Conservation (phyloP, 2,888 invertebrate genomes). For the Strigamia crassipes region DNA sequence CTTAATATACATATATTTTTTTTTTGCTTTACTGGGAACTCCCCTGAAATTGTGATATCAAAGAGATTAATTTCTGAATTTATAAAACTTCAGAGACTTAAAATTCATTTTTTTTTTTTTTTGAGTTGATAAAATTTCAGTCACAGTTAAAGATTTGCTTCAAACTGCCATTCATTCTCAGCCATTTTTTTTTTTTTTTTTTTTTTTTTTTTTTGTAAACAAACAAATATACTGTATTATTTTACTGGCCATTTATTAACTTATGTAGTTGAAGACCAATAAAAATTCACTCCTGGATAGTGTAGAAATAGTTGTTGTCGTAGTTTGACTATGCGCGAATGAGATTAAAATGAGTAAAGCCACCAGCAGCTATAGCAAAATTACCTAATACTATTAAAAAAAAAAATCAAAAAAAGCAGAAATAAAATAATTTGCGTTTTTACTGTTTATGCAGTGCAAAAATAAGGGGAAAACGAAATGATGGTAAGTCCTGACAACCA, state of each 20-base stretch:
- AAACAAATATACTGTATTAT: neutral
- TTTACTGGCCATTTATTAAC: neutral
- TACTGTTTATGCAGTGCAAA: too few relatives aligned
- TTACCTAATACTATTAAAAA: too few relatives aligned
- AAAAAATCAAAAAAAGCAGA: too few relatives aligned
- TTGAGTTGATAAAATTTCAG: neutral
- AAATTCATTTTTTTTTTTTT: neutral
- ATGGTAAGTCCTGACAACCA: too few relatives aligned
- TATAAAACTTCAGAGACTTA: neutral
- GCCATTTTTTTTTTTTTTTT: too few relatives aligned
- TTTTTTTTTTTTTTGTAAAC: neutral
- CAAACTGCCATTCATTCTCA: neutral
- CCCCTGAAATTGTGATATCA: neutral
- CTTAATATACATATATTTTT: neutral
- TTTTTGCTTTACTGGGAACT: neutral
- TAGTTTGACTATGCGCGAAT: neutral
- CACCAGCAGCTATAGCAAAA: too few relatives aligned
- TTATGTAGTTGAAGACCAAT: neutral
- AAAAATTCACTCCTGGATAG: neutral
- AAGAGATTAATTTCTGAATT: neutral
- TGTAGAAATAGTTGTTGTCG: neutral
- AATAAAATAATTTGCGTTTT: too few relatives aligned
- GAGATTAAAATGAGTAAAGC: neutral
- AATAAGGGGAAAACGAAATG: too few relatives aligned
- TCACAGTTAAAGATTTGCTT: neutral